Evolutionary conservation across 2,113 vertebrate genomes (phyloP).

Genomic region (Paraplagusia blochii): DNA sequence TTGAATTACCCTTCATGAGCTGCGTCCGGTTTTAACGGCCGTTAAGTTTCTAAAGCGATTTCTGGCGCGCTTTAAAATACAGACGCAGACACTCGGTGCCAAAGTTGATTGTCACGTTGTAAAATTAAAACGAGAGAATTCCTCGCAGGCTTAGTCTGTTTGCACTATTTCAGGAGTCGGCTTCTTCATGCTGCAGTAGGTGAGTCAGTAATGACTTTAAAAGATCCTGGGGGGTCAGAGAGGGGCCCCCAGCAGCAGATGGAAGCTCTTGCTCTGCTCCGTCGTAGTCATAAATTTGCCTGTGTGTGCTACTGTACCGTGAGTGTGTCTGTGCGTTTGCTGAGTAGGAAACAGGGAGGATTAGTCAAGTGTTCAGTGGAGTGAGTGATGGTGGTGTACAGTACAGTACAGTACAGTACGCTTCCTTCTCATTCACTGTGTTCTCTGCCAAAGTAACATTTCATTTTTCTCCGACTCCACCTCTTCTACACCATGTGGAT

Average conservation of each 20-base stretch:
- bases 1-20: too few relatives aligned
- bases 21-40: too few relatives aligned
- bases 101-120: too few relatives aligned
- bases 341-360: slow-evolving; percentile 31
- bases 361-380: slow-evolving; percentile 11
- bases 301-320: slow-evolving; percentile 28
- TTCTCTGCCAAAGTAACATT: slow-evolving; percentile 24
- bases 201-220: not conserved
- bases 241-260: slow-evolving; percentile 11
- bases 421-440: not conserved
- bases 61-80: too few relatives aligned
- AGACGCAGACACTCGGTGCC: too few relatives aligned
- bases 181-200: not conserved
- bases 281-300: not conserved
- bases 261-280: slow-evolving; percentile 6
- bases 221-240: not conserved
- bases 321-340: not conserved
- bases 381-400: slow-evolving; percentile 15
- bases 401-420: too few relatives aligned
- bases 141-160: too few relatives aligned
- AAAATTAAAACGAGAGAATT: too few relatives aligned
- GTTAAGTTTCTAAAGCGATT: too few relatives aligned
- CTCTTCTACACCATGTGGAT: slow-evolving; percentile 70
- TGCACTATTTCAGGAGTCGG: not conserved
- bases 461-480: slow-evolving; percentile 15